These are phyloP conservation scores for Diuraphis noxia DNA, from an alignment of 1,140 invertebrate genomes.

Conservation along the genomic window DNA sequence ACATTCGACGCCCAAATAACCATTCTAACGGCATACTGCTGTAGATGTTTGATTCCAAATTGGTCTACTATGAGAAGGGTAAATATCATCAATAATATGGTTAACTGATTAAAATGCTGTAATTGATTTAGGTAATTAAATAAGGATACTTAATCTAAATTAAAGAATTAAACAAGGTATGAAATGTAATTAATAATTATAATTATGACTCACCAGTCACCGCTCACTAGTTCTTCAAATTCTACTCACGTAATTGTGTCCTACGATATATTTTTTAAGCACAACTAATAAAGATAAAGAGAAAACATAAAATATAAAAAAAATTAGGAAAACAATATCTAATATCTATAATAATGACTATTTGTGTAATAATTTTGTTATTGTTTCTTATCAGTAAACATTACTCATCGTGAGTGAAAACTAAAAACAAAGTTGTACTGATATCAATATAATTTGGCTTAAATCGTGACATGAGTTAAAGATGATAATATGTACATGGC, in stretches of 20 bases:
- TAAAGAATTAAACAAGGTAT: not conserved
- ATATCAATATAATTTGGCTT: too few relatives aligned
- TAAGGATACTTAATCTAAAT: not conserved
- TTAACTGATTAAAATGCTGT: not conserved
- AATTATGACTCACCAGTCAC: constrained; percentile 1
- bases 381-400: not conserved
- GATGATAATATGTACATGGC: too few relatives aligned
- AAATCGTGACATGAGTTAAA: too few relatives aligned
- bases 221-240: not conserved
- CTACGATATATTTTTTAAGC: not conserved
- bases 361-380: not conserved
- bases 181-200: not conserved
- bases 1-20: constrained; percentile 94
- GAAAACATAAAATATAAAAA: not conserved
- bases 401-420: not conserved
- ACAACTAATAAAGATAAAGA: not conserved
- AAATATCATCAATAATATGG: not conserved
- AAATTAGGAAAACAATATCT: not conserved
- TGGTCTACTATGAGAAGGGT: not conserved
- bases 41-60: not conserved
- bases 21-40: constrained; percentile 74
- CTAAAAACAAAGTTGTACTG: too few relatives aligned
- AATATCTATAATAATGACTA: too few relatives aligned
- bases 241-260: not conserved
- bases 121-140: not conserved